A percentile compares a stretch with the other conserved stretches of the same genome.
phyloP scores from a whole-genome alignment of 2,888 invertebrate species.

The Octonoba sinensis region DNA sequence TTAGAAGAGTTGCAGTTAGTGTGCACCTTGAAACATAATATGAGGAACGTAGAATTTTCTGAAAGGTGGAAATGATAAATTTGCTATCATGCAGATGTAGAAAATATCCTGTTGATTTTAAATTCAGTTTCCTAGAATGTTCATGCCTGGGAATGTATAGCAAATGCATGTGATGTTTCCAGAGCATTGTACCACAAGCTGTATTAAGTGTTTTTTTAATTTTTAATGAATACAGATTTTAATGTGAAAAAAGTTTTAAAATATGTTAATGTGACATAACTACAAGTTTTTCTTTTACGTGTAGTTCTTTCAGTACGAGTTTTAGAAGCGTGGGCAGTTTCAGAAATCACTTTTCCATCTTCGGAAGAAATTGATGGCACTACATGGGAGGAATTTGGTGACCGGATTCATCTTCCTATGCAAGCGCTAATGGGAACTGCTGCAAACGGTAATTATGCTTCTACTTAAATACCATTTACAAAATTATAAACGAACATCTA shows the following conservation, averaged over 20 bases:
- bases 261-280: neutral
- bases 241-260: neutral
- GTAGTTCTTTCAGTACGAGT: constrained; percentile 61
- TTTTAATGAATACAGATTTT: neutral
- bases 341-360: constrained; percentile 55
- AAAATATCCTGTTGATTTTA: too few relatives aligned
- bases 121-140: too few relatives aligned
- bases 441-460: constrained; percentile 32
- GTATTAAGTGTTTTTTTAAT: neutral
- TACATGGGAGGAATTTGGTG: constrained; percentile 40
- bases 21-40: too few relatives aligned
- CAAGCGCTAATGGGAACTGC: constrained; percentile 55
- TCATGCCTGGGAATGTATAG: too few relatives aligned
- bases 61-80: too few relatives aligned
- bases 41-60: too few relatives aligned
- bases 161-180: too few relatives aligned
- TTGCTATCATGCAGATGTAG: too few relatives aligned
- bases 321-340: constrained; percentile 55
- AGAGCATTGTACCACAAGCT: too few relatives aligned
- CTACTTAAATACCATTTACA: too few relatives aligned
- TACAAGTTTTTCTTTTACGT: neutral
- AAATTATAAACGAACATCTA: neutral
- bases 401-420: constrained; percentile 49
- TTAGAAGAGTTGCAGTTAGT: too few relatives aligned
- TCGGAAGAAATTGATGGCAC: constrained; percentile 49